Evolutionary conservation across 2,113 vertebrate genomes (phyloP).

Genomic region (Neogobius melanostomus): DNA sequence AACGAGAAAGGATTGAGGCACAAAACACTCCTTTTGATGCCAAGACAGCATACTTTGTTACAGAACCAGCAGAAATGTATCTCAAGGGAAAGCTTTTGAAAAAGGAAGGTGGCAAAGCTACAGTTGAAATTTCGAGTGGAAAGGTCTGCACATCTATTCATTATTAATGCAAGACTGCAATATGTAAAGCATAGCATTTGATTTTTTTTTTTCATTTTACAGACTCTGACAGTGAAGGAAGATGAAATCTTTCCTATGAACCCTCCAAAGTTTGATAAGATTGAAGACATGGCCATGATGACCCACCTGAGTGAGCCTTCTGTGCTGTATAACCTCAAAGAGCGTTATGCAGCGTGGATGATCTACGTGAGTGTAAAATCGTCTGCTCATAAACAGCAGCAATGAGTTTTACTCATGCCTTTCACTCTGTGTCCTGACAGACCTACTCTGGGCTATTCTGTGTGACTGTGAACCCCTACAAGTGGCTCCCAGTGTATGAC

Average conservation of each 20-base stretch:
- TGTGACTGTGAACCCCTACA: constrained; percentile 86
- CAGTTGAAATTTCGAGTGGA: constrained; percentile 75
- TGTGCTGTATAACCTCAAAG: constrained; percentile 81
- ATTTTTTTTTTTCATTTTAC: constrained; percentile 1
- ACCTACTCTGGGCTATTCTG: constrained; percentile 89
- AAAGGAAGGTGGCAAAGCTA: constrained; percentile 81
- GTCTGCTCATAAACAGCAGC: not conserved
- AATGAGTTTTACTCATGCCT: not conserved
- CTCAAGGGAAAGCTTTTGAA: constrained; percentile 81
- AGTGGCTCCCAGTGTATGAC: constrained; percentile 86
- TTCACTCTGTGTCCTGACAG: constrained; percentile 51
- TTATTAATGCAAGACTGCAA: not conserved
- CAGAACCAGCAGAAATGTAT: constrained; percentile 78
- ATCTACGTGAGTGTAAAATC: constrained; percentile 80
- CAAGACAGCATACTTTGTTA: constrained; percentile 81
- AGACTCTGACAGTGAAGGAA: constrained; percentile 73
- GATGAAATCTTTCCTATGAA: constrained; percentile 77
- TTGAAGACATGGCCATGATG: constrained; percentile 77
- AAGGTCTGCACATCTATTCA: constrained; percentile 65
- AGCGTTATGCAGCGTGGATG: constrained; percentile 88
- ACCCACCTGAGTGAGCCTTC: constrained; percentile 70
- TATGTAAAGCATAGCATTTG: not conserved
- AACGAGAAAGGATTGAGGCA: constrained; percentile 83
- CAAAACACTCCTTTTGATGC: constrained; percentile 86
- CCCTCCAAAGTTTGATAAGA: constrained; percentile 76